Percentiles rank a stretch among this genome's conserved stretches.
Conservation (phyloP, 2,797 vertebrate species). For the Nannoperca australis region DNA sequence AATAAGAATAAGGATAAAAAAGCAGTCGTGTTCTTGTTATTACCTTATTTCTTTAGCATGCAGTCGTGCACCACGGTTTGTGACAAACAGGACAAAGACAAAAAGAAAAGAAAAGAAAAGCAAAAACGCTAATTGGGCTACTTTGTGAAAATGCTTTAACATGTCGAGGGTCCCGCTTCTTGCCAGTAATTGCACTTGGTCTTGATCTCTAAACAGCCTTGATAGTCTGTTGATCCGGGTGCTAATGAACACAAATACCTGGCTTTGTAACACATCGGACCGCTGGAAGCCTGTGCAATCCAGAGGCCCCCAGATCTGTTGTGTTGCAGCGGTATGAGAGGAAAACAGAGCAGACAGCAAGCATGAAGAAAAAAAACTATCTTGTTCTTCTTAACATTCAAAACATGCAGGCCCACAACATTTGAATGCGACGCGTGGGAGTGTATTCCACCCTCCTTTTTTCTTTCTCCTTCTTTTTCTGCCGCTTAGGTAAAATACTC, state of each 20-base stretch:
- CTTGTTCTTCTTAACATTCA: constrained; percentile 61
- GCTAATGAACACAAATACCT: constrained; percentile 84
- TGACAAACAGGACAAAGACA: constrained; percentile 23
- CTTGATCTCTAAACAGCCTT: constrained; percentile 77
- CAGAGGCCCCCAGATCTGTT: constrained; percentile 64
- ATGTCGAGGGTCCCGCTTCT: constrained; percentile 54
- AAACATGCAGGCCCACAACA: constrained; percentile 65
- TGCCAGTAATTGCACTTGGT: constrained; percentile 74
- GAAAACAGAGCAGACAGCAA: constrained; percentile 39
- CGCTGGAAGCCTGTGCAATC: constrained; percentile 47
- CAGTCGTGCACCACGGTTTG: not conserved
- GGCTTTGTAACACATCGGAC: constrained; percentile 70
- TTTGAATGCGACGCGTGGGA: constrained; percentile 68
- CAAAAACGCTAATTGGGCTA: constrained; percentile 51
- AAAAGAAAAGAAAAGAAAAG: constrained; percentile 16
- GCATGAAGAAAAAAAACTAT: constrained; percentile 27
- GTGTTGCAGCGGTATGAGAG: constrained; percentile 38
- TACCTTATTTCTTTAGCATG: constrained; percentile 6
- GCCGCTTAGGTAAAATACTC: constrained; percentile 25
- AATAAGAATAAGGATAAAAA: constrained; percentile 26
- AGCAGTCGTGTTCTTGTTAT: not conserved
- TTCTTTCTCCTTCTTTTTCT: not conserved
- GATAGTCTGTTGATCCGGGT: constrained; percentile 83
- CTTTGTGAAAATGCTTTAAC: constrained; percentile 71
- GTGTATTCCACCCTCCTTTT: constrained; percentile 16